Evolutionary conservation across 2,888 invertebrate genomes (phyloP).

Genomic region (Ashinkailepas kermadecensis): DNA sequence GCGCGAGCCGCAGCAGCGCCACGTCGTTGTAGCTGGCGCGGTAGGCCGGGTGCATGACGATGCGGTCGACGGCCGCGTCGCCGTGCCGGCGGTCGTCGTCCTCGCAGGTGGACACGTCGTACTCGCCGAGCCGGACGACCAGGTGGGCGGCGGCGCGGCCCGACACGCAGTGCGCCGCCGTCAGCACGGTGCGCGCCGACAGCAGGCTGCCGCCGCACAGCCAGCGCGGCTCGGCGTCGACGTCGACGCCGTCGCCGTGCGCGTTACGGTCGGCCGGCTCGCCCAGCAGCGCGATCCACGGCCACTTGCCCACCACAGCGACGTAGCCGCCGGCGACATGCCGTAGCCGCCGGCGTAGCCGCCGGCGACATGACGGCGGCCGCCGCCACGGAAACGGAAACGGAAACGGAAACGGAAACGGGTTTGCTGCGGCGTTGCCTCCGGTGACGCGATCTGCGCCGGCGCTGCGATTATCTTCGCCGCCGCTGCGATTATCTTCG

Average conservation of each 20-base stretch:
- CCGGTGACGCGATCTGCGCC: too few species aligned
- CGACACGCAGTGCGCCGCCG: slow-evolving; percentile 6
- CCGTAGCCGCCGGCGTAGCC: too few species aligned
- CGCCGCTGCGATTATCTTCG: too few species aligned
- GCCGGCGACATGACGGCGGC: too few species aligned
- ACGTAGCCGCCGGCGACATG: not conserved
- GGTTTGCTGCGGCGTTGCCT: too few species aligned
- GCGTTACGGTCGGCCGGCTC: not conserved
- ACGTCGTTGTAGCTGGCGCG: not conserved
- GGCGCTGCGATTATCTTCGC: too few species aligned
- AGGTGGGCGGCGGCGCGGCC: not conserved
- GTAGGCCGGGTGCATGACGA: not conserved
- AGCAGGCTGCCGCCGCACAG: slow-evolving; percentile 19
- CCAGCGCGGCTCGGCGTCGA: not conserved
- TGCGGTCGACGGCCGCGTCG: not conserved
- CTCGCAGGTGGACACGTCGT: not conserved
- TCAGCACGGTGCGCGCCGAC: not conserved
- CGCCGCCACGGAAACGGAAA: too few species aligned
- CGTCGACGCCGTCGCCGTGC: too few species aligned
- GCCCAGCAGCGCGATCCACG: not conserved
- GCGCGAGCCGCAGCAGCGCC: slow-evolving; percentile 8
- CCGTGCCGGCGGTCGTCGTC: not conserved
- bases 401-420: too few species aligned
- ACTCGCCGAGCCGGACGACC: not conserved
- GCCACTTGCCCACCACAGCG: not conserved